Percentiles rank a stretch among this genome's conserved stretches.
These are phyloP conservation scores for Papilio gigon DNA, from an alignment of 2,888 invertebrate species.

Conservation along the genomic window DNA sequence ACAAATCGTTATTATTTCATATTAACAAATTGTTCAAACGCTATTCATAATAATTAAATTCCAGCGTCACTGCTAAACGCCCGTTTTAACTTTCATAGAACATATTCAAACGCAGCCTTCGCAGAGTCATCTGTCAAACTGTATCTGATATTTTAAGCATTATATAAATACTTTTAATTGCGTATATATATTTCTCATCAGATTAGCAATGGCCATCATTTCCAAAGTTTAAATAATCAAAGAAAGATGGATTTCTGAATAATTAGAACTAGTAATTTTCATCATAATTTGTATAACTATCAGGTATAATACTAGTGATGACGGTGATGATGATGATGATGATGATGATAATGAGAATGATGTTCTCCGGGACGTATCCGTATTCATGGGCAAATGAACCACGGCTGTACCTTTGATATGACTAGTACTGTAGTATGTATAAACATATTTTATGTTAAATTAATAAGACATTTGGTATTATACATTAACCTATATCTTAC, in stretches of 20 bases:
- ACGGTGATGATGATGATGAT: too few species aligned
- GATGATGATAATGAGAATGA: too few species aligned
- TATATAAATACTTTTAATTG: not conserved
- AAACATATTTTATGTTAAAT: not conserved
- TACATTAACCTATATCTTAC: constrained; percentile 27
- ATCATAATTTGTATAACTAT: too few species aligned
- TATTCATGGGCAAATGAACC: too few species aligned
- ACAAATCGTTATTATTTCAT: constrained; percentile 5
- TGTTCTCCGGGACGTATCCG: too few species aligned
- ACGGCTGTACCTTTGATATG: not conserved
- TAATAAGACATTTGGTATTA: constrained; percentile 12
- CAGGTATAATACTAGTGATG: too few species aligned
- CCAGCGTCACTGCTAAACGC: constrained; percentile 12
- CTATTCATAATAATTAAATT: constrained; percentile 35
- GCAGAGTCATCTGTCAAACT: not conserved
- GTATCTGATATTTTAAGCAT: not conserved
- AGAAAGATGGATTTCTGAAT: too few species aligned
- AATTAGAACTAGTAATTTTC: too few species aligned
- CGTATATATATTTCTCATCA: too few species aligned
- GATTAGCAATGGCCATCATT: too few species aligned
- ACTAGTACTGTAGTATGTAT: not conserved
- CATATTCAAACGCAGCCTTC: constrained; percentile 10
- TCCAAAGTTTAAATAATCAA: too few species aligned
- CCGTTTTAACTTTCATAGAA: constrained; percentile 25
- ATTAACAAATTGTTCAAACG: constrained; percentile 9